Conservation (phyloP, 1,140 invertebrate species). For the Bilobella aurantiaca region DNA sequence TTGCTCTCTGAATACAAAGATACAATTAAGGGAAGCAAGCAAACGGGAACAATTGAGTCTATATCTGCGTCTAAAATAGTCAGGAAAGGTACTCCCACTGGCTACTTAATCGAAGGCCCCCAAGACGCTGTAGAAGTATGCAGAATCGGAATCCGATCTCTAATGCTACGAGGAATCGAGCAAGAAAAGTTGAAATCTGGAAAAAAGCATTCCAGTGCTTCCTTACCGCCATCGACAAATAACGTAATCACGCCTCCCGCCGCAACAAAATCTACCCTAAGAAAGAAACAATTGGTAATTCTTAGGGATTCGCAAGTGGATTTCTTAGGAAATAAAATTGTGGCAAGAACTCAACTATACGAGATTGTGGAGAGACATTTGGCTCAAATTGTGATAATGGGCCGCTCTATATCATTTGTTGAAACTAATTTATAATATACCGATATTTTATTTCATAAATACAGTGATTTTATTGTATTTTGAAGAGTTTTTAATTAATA, state of each 20-base stretch:
- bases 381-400: constrained; percentile 68
- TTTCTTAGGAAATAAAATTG: constrained; percentile 37
- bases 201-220: neutral
- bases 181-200: neutral
- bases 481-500: too few relatives aligned
- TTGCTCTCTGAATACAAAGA: neutral
- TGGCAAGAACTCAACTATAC: constrained; percentile 48
- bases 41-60: neutral
- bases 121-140: neutral
- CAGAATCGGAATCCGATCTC: neutral
- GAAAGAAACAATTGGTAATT: constrained; percentile 19
- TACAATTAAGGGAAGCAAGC: neutral
- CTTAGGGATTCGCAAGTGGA: constrained; percentile 19
- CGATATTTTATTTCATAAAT: too few relatives aligned
- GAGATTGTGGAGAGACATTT: constrained; percentile 61
- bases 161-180: neutral
- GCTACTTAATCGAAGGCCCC: neutral
- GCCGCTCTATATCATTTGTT: constrained; percentile 62
- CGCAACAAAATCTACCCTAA: constrained; percentile 11
- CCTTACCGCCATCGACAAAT: neutral
- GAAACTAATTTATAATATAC: constrained; percentile 15
- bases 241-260: neutral
- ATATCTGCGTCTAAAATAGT: neutral
- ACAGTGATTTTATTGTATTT: too few relatives aligned
- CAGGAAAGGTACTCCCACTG: neutral